Percentiles rank a stretch among this genome's conserved stretches.
Evolutionary conservation across 2,888 invertebrate genomes (phyloP).

Genomic region (Phytoseiulus persimilis): DNA sequence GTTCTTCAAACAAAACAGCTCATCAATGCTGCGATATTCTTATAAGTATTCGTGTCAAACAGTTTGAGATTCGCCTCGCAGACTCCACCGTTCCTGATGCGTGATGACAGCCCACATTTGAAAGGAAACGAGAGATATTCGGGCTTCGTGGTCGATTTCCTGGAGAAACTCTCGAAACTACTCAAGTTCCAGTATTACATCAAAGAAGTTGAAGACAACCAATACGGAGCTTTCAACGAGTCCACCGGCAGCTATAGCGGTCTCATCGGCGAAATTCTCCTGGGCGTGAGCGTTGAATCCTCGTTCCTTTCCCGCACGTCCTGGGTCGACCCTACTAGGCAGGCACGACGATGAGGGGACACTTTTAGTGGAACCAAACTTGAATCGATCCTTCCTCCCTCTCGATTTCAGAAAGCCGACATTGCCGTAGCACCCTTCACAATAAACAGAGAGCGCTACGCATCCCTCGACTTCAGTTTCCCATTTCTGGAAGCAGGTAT

Average conservation of each 20-base stretch:
- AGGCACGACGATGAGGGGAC: too few relatives aligned
- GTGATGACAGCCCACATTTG: constrained; percentile 23
- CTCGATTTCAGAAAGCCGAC: background rate
- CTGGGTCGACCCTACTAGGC: too few relatives aligned
- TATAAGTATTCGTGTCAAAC: too few relatives aligned
- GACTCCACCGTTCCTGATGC: constrained; percentile 17
- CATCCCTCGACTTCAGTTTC: constrained; percentile 17
- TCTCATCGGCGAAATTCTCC: constrained; percentile 25
- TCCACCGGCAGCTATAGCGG: constrained; percentile 10
- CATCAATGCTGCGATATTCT: too few relatives aligned
- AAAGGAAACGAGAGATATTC: constrained; percentile 33
- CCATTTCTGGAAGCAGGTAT: constrained; percentile 21
- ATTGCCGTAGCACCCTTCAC: constrained; percentile 29
- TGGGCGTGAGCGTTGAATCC: background rate
- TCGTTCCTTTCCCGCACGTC: background rate
- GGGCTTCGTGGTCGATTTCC: constrained; percentile 19
- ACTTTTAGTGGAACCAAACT: too few relatives aligned
- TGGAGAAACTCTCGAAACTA: constrained; percentile 12
- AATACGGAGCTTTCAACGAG: constrained; percentile 6
- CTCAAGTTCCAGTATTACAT: constrained; percentile 31
- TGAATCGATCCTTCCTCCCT: too few relatives aligned
- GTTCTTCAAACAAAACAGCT: too few relatives aligned
- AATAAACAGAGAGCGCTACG: constrained; percentile 17
- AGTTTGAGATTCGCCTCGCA: background rate
- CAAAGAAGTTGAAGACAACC: constrained; percentile 25